Evolutionary conservation across 2,888 invertebrate genomes (phyloP).

Genomic region (Dasypolia templi): DNA sequence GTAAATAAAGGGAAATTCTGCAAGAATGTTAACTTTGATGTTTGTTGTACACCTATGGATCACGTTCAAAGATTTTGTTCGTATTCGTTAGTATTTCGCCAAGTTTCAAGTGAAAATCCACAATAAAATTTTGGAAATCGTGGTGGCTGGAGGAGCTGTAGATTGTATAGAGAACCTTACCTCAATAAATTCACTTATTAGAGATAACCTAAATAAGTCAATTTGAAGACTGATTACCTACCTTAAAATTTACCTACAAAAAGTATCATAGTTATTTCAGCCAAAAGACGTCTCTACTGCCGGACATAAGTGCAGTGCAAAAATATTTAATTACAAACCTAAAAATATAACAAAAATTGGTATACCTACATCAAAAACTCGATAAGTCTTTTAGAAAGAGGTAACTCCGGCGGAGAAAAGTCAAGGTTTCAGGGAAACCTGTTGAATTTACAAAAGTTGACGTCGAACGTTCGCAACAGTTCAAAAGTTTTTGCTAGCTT

Average conservation of each 20-base stretch:
- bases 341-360: neutral
- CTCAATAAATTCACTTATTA: neutral
- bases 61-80: conserved; percentile 21
- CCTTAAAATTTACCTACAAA: neutral
- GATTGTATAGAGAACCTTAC: neutral
- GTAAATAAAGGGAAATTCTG: conserved; percentile 20
- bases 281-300: neutral
- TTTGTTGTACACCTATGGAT: conserved; percentile 11
- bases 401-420: neutral
- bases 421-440: conserved; percentile 29
- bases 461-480: conserved; percentile 23
- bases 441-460: conserved; percentile 40
- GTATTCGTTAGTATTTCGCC: no score
- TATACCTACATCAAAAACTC: no score
- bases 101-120: neutral
- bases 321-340: neutral
- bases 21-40: conserved; percentile 23
- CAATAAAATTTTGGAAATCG: neutral
- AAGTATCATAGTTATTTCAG: neutral
- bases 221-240: neutral
- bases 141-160: neutral
- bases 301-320: neutral
- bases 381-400: neutral
- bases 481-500: conserved; percentile 25
- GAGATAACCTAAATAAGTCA: neutral